Base-by-base conservation (phyloP, 1,140 invertebrate genomes). In the Parapsyche elsis region DNA sequence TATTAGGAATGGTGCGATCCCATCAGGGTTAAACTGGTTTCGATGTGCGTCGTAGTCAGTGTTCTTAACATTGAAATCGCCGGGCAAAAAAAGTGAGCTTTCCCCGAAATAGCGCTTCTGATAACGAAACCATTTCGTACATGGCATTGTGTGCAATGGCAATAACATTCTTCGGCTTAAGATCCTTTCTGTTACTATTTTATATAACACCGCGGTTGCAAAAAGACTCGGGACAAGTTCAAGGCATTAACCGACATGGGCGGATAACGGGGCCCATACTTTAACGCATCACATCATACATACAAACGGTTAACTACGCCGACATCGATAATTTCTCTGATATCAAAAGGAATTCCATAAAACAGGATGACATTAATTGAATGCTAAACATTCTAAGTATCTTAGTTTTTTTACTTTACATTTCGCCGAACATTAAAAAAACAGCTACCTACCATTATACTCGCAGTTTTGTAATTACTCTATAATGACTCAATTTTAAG, bases 111-210 rank as follows among this genome's bases (percentile, higher is more conserved):
- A 61, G 57, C 57, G 9, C 16, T 61, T 21, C 57, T 61, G 57
- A 61, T 61, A 61, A 61, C 57, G 57, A 61, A 61, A 19, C 9
- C 57, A 61, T 61, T 61, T 21, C 16, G 57, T 61, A 21, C 57
- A 61, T 21, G 16, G 7, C 49, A 19, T 19, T 38, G 57, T 61
- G 57, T 61, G 16, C 7, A 1, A 61, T 61, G 7, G 5, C 9
- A 53, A 19, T n/a, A 19, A 53, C 49, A 10, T 12, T 16, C 1
- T 61, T 19, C 14, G 1, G 19, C 57, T 16, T 2, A 16, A 9
- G 16, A n/a, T 7, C 2, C 30, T 38, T 38, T 7, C 30, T 38
- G 30, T 7, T 4, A 38, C 30, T 38, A 38, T 38, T 4, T 38
- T 19, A 61, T 19, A 61, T 19, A 0, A 61, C 57, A 61, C 9